Conservation (phyloP, 2,113 vertebrate genomes). For the Chinchilla lanigera region DNA sequence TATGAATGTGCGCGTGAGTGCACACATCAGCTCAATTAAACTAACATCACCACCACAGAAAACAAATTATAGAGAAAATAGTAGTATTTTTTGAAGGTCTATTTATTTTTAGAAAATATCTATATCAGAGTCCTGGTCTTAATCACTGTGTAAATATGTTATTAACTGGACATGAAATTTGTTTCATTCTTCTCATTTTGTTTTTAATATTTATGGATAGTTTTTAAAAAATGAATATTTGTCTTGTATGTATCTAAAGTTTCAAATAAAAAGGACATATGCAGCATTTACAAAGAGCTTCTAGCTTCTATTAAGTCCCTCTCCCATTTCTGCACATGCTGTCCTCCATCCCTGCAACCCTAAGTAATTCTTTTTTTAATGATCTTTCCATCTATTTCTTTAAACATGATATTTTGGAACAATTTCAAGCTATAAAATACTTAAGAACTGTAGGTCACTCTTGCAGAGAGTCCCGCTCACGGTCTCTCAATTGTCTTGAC, state of each 20-base stretch:
- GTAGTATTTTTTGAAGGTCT: neutral
- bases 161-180: neutral
- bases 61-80: neutral
- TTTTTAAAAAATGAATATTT: neutral
- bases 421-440: neutral
- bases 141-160: neutral
- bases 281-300: neutral
- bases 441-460: neutral
- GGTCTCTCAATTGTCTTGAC: neutral
- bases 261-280: neutral
- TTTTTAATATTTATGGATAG: neutral
- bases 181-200: neutral
- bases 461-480: neutral
- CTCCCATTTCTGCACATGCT: neutral
- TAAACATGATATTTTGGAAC: constrained; percentile 11
- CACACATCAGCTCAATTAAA: neutral
- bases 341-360: accelerated
- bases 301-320: neutral
- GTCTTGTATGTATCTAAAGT: neutral
- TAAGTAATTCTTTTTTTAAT: neutral
- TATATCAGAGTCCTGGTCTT: neutral
- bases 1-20: too few species aligned
- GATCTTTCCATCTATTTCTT: neutral
- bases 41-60: neutral
- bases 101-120: neutral